phyloP scores from a whole-genome alignment of 2,888 invertebrate genomes.

The Palloptera scutellata region DNA sequence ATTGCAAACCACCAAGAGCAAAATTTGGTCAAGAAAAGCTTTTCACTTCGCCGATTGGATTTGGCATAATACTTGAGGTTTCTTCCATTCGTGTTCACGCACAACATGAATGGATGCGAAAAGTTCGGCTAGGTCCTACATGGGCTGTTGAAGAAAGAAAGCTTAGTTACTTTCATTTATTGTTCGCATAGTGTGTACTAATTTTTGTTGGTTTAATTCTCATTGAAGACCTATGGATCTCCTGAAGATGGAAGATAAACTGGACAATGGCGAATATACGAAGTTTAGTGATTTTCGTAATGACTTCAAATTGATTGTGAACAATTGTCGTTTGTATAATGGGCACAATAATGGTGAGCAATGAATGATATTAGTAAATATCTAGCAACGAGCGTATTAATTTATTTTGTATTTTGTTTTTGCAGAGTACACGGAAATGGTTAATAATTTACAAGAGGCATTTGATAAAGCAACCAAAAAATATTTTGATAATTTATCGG shows the following conservation, averaged over 20 bases:
- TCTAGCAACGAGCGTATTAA: neutral
- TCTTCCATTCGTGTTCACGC: no score
- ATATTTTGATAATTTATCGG: constrained; percentile 82
- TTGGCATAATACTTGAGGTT: no score
- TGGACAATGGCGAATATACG: constrained; percentile 82
- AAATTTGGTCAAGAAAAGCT: no score
- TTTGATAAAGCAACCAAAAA: constrained; percentile 84
- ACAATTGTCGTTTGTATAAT: constrained; percentile 91
- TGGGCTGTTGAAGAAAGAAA: neutral
- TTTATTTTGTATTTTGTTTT: constrained; percentile 32
- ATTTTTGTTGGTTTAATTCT: neutral
- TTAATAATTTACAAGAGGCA: constrained; percentile 80
- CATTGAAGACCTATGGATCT: constrained; percentile 83
- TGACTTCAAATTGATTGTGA: constrained; percentile 91
- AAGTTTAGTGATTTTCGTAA: constrained; percentile 82
- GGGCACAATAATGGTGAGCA: constrained; percentile 87
- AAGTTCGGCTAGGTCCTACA: no score
- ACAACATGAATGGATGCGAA: no score
- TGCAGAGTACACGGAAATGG: constrained; percentile 88
- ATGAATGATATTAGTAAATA: neutral
- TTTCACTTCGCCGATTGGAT: no score
- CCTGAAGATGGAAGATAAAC: constrained; percentile 84
- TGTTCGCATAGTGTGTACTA: neutral
- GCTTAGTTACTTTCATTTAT: neutral
- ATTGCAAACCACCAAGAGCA: no score